Base-by-base conservation (phyloP, 1,140 invertebrate genomes). In the Pogonomyrmex californicus region DNA sequence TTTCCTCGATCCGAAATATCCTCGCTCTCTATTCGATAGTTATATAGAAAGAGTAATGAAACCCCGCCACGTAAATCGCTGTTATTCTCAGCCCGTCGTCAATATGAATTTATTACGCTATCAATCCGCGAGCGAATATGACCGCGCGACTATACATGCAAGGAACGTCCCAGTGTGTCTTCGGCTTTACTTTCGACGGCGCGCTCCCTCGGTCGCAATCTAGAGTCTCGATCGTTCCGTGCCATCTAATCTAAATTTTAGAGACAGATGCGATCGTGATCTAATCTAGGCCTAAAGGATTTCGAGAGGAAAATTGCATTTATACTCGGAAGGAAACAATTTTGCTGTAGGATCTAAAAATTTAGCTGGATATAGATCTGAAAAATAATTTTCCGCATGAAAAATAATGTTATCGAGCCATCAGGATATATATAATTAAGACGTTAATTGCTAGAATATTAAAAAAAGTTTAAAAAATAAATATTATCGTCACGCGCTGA, bases 51-150 rank as follows among this genome's bases (percentile, higher is more conserved):
- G 7, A 82, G 62, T 60, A 73, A 60, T 60, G 56, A 82, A 47
- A 14, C 23, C 6, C 36, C 33, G 14, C 5, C 7, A 62, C 17
- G 17, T 73, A 73, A 83, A 73, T 73, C 68, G 58, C 54, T 49
- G 30, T 83, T 58, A 73, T 73, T 73, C 41, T 47, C 68, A n/a
- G 68, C 38, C 33, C 41, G 33, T 83, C 54, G 58, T 75, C 68
- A 75, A 51, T 62, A 75, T 73, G 68, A 58, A 75, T 83, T 83
- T 75, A 73, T 73, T 23, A 75, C 56, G 9, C 79, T 62, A 12
- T 62, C 79, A 60, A 60, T 83, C 33, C 54, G 12, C 23, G 63
- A 56, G 14, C 38, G 65, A 23, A 23, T 33, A 81, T n/a, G 36
- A n/a, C 49, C 65, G 33, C 10, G 49, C 14, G 78, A 60, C 66